These are phyloP conservation scores for Syrrhaptes paradoxus DNA, from an alignment of 2,113 vertebrate genomes.

Conservation along the genomic window DNA sequence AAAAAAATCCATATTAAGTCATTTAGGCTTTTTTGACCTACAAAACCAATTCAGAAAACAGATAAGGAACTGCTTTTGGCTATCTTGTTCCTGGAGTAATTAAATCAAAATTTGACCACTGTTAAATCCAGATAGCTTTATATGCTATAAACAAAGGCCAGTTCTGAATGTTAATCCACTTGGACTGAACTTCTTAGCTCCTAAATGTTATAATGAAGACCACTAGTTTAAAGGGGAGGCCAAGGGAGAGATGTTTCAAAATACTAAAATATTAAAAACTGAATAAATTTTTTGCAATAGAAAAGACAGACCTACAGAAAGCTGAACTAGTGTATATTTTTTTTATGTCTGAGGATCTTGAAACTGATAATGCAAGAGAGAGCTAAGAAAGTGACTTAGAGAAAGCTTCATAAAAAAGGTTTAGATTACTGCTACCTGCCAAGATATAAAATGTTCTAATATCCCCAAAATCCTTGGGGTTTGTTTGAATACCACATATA, in stretches of 20 bases:
- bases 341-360: not conserved
- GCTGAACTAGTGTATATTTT: not conserved
- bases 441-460: not conserved
- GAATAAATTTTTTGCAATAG: not conserved
- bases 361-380: not conserved
- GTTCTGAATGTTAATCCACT: not conserved
- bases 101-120: not conserved
- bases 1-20: not conserved
- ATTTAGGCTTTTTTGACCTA: not conserved
- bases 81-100: not conserved
- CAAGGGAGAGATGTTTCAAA: not conserved
- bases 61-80: not conserved
- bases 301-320: not conserved
- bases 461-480: not conserved
- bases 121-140: not conserved
- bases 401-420: not conserved
- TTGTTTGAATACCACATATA: not conserved
- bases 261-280: not conserved
- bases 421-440: not conserved
- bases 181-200: not conserved
- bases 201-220: not conserved
- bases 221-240: not conserved
- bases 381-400: not conserved
- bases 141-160: not conserved
- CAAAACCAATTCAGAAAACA: not conserved